A percentile compares a stretch with the other conserved stretches of the same genome.
phyloP scores from a whole-genome alignment of 2,797 vertebrate genomes.

The Eupleurogrammus muticus region DNA sequence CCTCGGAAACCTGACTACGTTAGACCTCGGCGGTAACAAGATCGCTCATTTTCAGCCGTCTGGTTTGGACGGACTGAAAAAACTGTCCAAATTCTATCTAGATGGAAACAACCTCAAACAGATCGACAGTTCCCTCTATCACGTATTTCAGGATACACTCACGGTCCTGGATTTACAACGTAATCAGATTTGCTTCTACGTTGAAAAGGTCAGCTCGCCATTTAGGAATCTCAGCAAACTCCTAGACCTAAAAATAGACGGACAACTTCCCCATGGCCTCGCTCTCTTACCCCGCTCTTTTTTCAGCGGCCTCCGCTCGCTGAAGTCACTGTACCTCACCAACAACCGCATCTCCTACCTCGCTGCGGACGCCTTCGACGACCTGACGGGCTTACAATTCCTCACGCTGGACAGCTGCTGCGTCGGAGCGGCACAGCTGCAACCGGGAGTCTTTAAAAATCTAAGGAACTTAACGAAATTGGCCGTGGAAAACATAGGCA shows the following conservation, averaged over 20 bases:
- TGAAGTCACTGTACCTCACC: constrained; percentile 79
- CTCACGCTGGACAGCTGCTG: constrained; percentile 83
- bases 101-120: constrained; percentile 84
- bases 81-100: constrained; percentile 84
- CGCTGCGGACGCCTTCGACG: constrained; percentile 81
- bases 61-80: constrained; percentile 82
- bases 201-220: constrained; percentile 64
- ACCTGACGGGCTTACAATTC: constrained; percentile 79
- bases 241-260: constrained; percentile 81
- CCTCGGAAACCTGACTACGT: constrained; percentile 73
- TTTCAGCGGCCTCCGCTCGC: constrained; percentile 80
- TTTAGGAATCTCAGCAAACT: constrained; percentile 85
- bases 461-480: constrained; percentile 79
- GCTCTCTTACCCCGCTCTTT: constrained; percentile 74
- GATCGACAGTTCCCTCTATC: constrained; percentile 70
- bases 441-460: constrained; percentile 88
- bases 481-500: constrained; percentile 85
- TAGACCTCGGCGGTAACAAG: constrained; percentile 89
- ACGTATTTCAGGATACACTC: constrained; percentile 75
- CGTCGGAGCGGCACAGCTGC: constrained; percentile 80
- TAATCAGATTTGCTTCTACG: constrained; percentile 78
- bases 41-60: constrained; percentile 72
- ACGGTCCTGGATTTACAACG: constrained; percentile 81
- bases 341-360: constrained; percentile 81
- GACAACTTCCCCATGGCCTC: constrained; percentile 81